Evolutionary conservation across 2,113 vertebrate species (phyloP).

Genomic region (Dicaeum eximium): DNA sequence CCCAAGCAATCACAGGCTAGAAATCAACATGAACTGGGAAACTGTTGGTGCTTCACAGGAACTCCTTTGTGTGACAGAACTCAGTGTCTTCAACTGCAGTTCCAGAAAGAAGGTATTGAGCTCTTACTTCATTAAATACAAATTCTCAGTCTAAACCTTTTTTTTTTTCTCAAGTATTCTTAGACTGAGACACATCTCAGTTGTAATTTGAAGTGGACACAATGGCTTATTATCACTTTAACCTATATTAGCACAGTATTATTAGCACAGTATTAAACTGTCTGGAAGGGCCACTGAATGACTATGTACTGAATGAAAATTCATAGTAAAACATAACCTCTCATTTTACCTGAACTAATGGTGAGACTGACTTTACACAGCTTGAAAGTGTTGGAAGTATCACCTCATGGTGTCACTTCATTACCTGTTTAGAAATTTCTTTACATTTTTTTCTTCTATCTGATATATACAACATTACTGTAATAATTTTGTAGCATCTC

Average conservation of each 20-base stretch:
- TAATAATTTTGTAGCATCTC: background rate
- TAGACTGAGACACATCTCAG: background rate
- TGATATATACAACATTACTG: background rate
- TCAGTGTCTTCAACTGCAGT: background rate
- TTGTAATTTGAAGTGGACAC: background rate
- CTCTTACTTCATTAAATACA: background rate
- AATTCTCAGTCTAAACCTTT: background rate
- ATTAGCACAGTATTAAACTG: background rate
- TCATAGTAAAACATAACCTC: background rate
- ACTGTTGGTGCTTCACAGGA: background rate
- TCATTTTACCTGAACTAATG: background rate
- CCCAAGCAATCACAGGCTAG: background rate
- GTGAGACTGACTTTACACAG: background rate
- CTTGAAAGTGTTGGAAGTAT: background rate
- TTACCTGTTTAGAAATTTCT: background rate
- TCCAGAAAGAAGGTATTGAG: background rate
- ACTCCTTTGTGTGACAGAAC: background rate
- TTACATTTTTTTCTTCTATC: rapidly evolving
- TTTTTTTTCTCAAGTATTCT: background rate
- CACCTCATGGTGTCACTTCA: background rate
- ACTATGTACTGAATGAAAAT: background rate
- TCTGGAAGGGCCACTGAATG: background rate
- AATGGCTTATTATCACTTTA: background rate
- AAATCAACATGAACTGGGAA: background rate
- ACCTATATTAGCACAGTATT: background rate